Conservation (phyloP, 37 sponge, comb jelly and placozoan species). For the Bolinopsis microptera region DNA sequence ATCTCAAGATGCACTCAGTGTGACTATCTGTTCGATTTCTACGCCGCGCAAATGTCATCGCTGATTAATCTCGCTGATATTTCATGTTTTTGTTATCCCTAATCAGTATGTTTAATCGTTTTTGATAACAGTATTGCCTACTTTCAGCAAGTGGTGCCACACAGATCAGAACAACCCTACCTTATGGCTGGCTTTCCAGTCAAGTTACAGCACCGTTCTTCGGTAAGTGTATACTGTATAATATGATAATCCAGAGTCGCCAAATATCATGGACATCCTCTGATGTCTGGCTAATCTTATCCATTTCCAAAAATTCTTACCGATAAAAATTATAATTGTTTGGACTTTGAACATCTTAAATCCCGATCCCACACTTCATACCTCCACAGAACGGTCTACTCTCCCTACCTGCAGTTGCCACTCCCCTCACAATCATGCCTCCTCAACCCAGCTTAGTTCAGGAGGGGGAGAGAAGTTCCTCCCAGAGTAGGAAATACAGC, state of each 20-base stretch:
- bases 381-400: not conserved
- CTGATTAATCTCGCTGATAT: no score
- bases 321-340: no score
- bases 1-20: not conserved
- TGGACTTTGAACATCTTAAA: no score
- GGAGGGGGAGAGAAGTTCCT: not conserved
- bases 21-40: not conserved
- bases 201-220: not conserved
- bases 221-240: not conserved
- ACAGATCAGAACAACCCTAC: conserved; percentile 19
- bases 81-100: no score
- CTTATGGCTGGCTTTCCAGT: conserved; percentile 3
- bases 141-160: conserved; percentile 54
- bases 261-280: no score
- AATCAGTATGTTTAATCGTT: no score
- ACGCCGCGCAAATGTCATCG: no score
- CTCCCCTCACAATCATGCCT: not conserved
- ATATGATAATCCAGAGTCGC: no score
- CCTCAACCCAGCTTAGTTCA: conserved; percentile 2
- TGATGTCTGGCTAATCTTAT: no score
- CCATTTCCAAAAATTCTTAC: no score
- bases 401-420: not conserved
- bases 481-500: not conserved
- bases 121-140: no score
- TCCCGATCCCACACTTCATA: not conserved